A percentile compares a stretch with the other conserved stretches of the same genome.
Conservation (phyloP, 2,888 invertebrate genomes). For the Hypsopygia costalis region DNA sequence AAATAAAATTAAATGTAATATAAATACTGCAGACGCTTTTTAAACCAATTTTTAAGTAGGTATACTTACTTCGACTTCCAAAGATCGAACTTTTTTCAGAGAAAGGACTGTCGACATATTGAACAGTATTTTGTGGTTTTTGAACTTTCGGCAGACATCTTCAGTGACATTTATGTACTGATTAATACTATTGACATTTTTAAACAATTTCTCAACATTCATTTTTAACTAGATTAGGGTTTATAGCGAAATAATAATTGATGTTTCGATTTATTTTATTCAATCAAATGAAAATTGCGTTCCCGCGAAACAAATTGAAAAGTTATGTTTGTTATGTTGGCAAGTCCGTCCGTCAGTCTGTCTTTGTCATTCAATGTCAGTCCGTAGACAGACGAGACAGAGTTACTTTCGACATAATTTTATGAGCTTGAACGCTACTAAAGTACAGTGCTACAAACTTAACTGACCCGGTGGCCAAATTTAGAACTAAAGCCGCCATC, state of each 20-base stretch:
- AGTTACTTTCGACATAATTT: too few relatives aligned
- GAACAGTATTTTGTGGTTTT: conserved; percentile 36
- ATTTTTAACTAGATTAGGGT: conserved; percentile 36
- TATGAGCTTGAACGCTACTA: too few relatives aligned
- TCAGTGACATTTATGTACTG: conserved; percentile 45
- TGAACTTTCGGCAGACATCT: conserved; percentile 29
- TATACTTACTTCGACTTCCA: conserved; percentile 59
- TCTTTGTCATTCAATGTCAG: too few relatives aligned
- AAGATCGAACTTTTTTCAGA: conserved; percentile 47
- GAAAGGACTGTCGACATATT: conserved; percentile 48
- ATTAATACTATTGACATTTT: conserved; percentile 38
- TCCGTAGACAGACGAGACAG: too few relatives aligned
- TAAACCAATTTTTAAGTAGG: too few relatives aligned
- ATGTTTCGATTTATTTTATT: too few relatives aligned
- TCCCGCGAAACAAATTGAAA: conserved; percentile 35
- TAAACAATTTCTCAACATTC: conserved; percentile 43
- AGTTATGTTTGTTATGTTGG: conserved; percentile 12
- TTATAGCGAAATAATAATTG: too few relatives aligned
- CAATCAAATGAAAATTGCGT: conserved; percentile 3
- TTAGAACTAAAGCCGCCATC: too few relatives aligned
- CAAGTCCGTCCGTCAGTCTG: too few relatives aligned
- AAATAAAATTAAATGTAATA: not conserved
- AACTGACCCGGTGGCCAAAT: too few relatives aligned
- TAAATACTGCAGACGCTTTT: too few relatives aligned
- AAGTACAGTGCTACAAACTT: too few relatives aligned